Conservation (phyloP, 2,113 vertebrate species). For the Tyrannus savana region DNA sequence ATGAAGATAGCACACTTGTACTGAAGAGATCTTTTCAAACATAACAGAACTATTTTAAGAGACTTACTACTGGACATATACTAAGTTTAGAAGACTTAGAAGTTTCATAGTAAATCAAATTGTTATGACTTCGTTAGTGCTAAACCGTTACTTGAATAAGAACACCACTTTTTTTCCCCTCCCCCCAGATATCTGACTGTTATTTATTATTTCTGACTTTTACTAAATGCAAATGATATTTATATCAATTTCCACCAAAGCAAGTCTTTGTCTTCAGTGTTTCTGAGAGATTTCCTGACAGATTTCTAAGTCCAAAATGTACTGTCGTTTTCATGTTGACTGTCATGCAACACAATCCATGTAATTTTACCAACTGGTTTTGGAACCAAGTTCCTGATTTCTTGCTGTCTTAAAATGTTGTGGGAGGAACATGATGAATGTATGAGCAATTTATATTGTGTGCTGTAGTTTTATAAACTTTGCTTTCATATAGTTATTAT, state of each 20-base stretch:
- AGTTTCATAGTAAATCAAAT: neutral
- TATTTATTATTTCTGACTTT: neutral
- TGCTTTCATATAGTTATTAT: no score
- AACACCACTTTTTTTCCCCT: neutral
- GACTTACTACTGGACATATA: neutral
- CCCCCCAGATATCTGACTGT: neutral
- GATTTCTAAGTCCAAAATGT: neutral
- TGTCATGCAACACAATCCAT: rapidly evolving
- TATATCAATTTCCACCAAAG: neutral
- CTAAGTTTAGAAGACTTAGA: neutral
- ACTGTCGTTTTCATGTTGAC: neutral
- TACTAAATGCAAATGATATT: neutral
- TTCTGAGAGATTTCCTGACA: neutral
- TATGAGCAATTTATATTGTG: no score
- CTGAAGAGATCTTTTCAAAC: neutral
- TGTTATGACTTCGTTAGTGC: neutral
- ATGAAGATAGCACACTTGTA: neutral
- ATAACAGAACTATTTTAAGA: neutral
- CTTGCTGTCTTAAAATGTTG: neutral
- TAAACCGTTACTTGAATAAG: neutral
- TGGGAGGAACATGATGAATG: no score
- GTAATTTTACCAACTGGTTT: neutral
- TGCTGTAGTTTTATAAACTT: no score
- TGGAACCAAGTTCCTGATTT: neutral
- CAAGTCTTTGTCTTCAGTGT: neutral